A percentile compares a stretch with the other conserved stretches of the same genome.
Conservation (phyloP, 2,888 invertebrate genomes). For the Periphyllus acericola region DNA sequence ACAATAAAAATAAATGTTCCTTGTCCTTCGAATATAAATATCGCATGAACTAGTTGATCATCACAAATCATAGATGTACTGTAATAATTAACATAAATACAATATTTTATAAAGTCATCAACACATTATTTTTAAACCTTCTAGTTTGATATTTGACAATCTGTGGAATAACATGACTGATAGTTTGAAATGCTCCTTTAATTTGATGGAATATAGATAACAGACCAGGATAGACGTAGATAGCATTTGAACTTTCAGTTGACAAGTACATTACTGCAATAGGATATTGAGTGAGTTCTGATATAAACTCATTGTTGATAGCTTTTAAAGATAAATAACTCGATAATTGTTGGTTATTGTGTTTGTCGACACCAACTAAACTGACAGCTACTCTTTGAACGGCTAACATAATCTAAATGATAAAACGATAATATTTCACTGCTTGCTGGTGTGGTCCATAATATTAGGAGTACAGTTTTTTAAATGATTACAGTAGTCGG, state of each 20-base stretch:
- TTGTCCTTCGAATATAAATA: conserved; percentile 45
- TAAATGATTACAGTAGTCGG: conserved; percentile 24
- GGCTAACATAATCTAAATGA: conserved; percentile 36
- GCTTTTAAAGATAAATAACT: conserved; percentile 41
- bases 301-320: conserved; percentile 32
- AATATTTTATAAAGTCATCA: neutral
- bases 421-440: neutral
- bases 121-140: conserved; percentile 36
- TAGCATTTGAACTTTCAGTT: conserved; percentile 34
- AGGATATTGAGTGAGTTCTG: conserved; percentile 38
- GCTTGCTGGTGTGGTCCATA: neutral
- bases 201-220: conserved; percentile 53
- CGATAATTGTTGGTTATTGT: conserved; percentile 39
- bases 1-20: conserved; percentile 49
- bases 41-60: conserved; percentile 48
- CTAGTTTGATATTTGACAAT: conserved; percentile 47
- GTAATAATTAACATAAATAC: neutral
- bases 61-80: conserved; percentile 54
- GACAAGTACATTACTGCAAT: conserved; percentile 29
- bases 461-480: neutral
- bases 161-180: conserved; percentile 59
- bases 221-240: conserved; percentile 34
- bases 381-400: conserved; percentile 54
- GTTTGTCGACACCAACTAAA: conserved; percentile 41
- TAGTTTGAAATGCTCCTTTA: conserved; percentile 62